Evolutionary conservation across 64 coral and sea anemone species (phyloP).

Genomic region (Anthopleura sola): DNA sequence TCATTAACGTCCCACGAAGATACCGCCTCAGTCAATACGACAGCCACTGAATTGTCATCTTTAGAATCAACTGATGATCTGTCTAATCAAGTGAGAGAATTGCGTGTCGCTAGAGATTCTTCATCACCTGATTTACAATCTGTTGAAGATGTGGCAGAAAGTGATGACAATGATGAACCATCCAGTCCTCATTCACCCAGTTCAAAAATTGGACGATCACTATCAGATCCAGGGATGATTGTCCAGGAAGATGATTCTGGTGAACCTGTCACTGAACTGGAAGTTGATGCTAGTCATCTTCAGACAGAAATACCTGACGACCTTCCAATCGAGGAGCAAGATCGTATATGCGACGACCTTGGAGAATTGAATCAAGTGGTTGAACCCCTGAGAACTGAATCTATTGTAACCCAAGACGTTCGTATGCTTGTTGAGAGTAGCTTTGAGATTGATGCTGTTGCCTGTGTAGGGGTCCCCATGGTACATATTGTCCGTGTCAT

Average conservation of each 20-base stretch:
- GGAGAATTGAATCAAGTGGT: conserved; percentile 39
- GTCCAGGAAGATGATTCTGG: background rate
- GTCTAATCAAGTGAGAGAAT: background rate
- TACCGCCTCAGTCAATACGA: background rate
- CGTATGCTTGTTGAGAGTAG: conserved; percentile 72
- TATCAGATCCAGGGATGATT: conserved; percentile 43
- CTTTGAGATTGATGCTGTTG: conserved; percentile 92
- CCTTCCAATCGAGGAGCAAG: conserved; percentile 36
- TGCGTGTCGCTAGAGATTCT: background rate
- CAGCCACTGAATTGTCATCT: background rate
- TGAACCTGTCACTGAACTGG: background rate
- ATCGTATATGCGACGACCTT: conserved; percentile 36
- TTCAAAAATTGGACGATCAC: conserved; percentile 1
- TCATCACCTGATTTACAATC: conserved; percentile 17
- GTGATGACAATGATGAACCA: conserved; percentile 4
- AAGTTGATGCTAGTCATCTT: background rate
- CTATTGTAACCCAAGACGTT: conserved; percentile 75
- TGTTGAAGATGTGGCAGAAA: conserved; percentile 7
- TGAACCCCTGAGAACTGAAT: conserved; percentile 59
- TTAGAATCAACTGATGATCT: background rate
- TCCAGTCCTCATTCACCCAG: background rate
- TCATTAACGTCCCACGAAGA: background rate
- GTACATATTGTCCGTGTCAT: conserved; percentile 89
- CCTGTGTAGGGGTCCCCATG: conserved; percentile 78
- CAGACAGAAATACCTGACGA: conserved; percentile 17